Conservation (phyloP, 2,888 invertebrate genomes). For the Invenusta paracnida region DNA sequence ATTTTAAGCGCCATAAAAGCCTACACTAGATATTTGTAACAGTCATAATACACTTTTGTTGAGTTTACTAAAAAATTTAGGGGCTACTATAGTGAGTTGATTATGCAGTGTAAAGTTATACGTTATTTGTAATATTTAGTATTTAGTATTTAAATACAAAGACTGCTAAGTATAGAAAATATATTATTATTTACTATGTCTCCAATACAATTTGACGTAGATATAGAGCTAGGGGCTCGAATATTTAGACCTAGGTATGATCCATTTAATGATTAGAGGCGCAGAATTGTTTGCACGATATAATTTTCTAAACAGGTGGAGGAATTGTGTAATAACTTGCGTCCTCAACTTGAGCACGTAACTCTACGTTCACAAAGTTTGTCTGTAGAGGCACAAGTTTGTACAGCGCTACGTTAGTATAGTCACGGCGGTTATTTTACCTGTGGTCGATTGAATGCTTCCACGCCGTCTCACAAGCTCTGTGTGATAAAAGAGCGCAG, state of each 20-base stretch:
- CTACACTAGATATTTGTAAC: background rate
- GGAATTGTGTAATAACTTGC: background rate
- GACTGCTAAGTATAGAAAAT: background rate
- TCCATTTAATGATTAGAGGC: background rate
- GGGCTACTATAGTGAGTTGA: background rate
- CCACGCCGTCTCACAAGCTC: background rate
- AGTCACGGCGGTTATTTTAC: background rate
- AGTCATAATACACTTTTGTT: background rate
- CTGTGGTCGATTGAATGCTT: background rate
- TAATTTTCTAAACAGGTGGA: background rate
- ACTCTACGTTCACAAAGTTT: background rate
- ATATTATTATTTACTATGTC: background rate
- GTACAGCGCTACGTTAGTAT: background rate
- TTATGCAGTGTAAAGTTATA: background rate
- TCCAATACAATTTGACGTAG: background rate
- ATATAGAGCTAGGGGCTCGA: background rate
- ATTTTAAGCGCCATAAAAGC: background rate
- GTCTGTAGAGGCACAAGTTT: background rate
- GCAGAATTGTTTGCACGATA: background rate
- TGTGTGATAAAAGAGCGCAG: background rate
- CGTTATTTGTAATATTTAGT: constrained; percentile 5
- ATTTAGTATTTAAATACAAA: too few species aligned
- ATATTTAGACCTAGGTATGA: background rate
- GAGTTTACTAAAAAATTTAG: background rate
- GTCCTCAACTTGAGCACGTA: background rate